A percentile compares a stretch with the other conserved stretches of the same genome.
Evolutionary conservation across 2,888 invertebrate species (phyloP).

Genomic region (Scaptomyza polygonia): DNA sequence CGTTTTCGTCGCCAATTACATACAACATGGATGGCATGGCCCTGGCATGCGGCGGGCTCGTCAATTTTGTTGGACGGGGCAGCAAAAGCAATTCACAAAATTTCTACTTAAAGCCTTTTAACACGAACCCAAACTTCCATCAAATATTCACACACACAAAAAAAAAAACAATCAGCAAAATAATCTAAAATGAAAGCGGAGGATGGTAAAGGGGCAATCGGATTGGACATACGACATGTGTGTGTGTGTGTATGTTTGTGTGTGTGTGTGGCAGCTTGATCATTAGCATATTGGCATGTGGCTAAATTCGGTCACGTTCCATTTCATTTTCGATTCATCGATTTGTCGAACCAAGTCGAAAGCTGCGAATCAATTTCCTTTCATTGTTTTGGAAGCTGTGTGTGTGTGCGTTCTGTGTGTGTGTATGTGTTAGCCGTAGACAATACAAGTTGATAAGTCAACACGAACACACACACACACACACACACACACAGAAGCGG

Average conservation of each 20-base stretch:
- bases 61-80: not conserved
- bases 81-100: constrained; percentile 9
- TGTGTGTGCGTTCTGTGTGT: too few species aligned
- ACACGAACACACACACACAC: constrained; percentile 21
- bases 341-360: constrained; percentile 21
- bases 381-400: constrained; percentile 35
- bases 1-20: constrained; percentile 75
- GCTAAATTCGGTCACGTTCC: constrained; percentile 78
- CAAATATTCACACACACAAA: not conserved
- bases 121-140: constrained; percentile 1
- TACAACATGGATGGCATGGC: constrained; percentile 56
- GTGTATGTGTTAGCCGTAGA: constrained; percentile 27
- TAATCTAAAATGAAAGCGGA: constrained; percentile 15
- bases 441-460: constrained; percentile 55
- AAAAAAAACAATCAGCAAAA: constrained; percentile 47
- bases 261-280: constrained; percentile 36
- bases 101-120: constrained; percentile 43
- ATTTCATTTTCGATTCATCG: constrained; percentile 67
- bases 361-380: constrained; percentile 65
- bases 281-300: constrained; percentile 79
- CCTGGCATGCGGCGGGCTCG: constrained; percentile 19
- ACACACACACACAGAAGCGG: not conserved
- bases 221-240: not conserved
- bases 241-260: not conserved
- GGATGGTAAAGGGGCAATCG: not conserved